Evolutionary conservation across 2,888 invertebrate genomes (phyloP).

Genomic region (Campopleginae sp.): DNA sequence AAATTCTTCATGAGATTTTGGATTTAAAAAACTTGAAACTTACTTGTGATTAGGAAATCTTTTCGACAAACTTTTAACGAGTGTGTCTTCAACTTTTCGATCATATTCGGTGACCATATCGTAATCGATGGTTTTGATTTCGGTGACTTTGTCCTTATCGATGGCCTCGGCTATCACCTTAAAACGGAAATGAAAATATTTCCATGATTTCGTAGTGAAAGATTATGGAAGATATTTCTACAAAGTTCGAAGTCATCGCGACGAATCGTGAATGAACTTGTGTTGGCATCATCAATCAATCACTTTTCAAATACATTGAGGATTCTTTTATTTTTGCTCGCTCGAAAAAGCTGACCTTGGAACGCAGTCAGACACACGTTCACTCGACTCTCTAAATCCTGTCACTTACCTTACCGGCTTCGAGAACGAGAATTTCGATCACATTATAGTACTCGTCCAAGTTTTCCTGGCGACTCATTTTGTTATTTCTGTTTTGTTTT

Average conservation of each 20-base stretch:
- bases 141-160: slow-evolving; percentile 84
- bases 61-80: slow-evolving; percentile 86
- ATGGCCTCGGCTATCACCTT: slow-evolving; percentile 86
- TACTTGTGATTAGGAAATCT: slow-evolving; percentile 88
- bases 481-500: not conserved
- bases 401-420: slow-evolving; percentile 84
- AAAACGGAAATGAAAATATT: slow-evolving; percentile 79
- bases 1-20: not conserved
- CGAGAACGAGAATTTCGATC: slow-evolving; percentile 83
- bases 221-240: not conserved
- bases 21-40: slow-evolving; percentile 69
- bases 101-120: slow-evolving; percentile 94
- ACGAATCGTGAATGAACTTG: not conserved
- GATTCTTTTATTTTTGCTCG: not conserved
- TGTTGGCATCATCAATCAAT: not conserved
- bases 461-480: slow-evolving; percentile 72
- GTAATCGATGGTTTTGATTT: slow-evolving; percentile 88
- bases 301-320: not conserved
- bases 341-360: slow-evolving; percentile 33
- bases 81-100: slow-evolving; percentile 89
- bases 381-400: slow-evolving; percentile 49
- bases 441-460: slow-evolving; percentile 83
- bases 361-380: slow-evolving; percentile 35
- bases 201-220: not conserved
- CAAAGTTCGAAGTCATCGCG: not conserved